Conservation (phyloP, 2,888 invertebrate genomes). For the Andrena minutula region DNA sequence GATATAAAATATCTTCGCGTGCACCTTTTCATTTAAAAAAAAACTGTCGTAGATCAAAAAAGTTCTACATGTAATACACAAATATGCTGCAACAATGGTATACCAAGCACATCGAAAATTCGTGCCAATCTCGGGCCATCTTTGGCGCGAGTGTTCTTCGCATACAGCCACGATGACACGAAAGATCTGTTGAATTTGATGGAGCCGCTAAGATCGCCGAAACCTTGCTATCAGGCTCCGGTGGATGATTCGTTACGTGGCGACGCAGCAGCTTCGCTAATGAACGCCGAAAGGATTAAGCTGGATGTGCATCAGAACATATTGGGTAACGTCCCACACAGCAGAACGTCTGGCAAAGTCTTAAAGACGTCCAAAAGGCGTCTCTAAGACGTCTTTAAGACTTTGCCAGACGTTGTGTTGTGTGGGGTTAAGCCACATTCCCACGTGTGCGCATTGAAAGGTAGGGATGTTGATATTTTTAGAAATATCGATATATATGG, state of each 20-base stretch:
- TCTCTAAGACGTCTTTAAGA: too few relatives aligned
- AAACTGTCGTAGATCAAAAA: conserved; percentile 24
- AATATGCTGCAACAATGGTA: conserved; percentile 23
- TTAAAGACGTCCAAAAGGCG: too few relatives aligned
- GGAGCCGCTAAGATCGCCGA: conserved; percentile 67
- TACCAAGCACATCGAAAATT: conserved; percentile 71
- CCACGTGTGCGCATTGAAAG: too few relatives aligned
- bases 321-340: too few relatives aligned
- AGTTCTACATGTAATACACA: conserved; percentile 13
- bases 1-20: background rate
- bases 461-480: too few relatives aligned
- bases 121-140: conserved; percentile 69
- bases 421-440: too few relatives aligned
- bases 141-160: conserved; percentile 72
- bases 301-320: conserved; percentile 53
- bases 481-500: too few relatives aligned
- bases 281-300: conserved; percentile 67
- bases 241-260: conserved; percentile 74
- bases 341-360: too few relatives aligned
- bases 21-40: background rate
- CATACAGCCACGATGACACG: conserved; percentile 68
- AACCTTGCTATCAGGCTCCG: conserved; percentile 70
- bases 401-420: too few relatives aligned
- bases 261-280: conserved; percentile 54
- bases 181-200: conserved; percentile 68